Conservation (phyloP, 2,888 invertebrate genomes). For the Hydropsyche betteni region DNA sequence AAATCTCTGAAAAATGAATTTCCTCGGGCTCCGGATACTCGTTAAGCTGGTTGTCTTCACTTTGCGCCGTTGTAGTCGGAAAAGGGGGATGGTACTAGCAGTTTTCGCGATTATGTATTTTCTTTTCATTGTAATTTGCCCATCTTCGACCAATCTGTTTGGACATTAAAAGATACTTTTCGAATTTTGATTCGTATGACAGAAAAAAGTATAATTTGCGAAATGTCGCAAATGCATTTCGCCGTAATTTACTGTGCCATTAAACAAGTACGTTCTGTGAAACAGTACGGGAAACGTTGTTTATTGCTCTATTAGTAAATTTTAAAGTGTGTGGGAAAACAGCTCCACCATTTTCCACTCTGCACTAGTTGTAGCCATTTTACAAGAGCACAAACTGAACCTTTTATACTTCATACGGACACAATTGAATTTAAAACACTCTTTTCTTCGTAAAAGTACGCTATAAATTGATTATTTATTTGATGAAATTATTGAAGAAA, state of each 20-base stretch:
- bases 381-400: too few relatives aligned
- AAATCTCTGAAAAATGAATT: conserved; percentile 45
- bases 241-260: conserved; percentile 32
- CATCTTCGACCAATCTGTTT: conserved; percentile 44
- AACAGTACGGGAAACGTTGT: conserved; percentile 23
- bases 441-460: too few relatives aligned
- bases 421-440: too few relatives aligned
- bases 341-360: background rate
- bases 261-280: conserved; percentile 32
- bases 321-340: conserved; percentile 10
- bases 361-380: too few relatives aligned
- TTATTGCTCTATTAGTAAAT: conserved; percentile 33
- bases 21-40: conserved; percentile 45
- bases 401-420: too few relatives aligned
- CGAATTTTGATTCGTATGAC: too few relatives aligned
- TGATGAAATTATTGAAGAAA: too few relatives aligned
- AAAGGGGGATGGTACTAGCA: too few relatives aligned
- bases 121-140: conserved; percentile 22
- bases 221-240: too few relatives aligned
- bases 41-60: conserved; percentile 47
- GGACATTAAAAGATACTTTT: conserved; percentile 20
- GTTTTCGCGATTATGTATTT: conserved; percentile 34
- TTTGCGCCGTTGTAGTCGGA: conserved; percentile 29
- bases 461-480: too few relatives aligned
- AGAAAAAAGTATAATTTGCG: too few relatives aligned